Evolutionary conservation across 1,140 invertebrate species (phyloP).

Genomic region (Hycleus phaleratus): DNA sequence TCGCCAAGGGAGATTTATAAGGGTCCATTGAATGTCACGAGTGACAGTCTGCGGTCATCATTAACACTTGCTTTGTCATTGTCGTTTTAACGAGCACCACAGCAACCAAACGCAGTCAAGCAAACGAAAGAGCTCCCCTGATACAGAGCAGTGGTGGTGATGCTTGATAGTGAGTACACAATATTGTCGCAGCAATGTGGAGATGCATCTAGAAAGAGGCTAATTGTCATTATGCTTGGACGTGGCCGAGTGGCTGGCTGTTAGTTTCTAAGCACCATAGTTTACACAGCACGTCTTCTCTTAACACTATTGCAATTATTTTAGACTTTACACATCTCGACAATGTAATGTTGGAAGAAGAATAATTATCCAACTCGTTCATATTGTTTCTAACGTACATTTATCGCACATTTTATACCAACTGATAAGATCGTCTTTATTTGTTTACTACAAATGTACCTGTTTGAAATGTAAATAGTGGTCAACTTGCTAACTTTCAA

Average conservation of each 20-base stretch:
- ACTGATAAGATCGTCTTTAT: too few species aligned
- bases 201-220: background rate
- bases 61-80: background rate
- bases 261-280: background rate
- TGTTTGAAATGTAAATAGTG: too few species aligned
- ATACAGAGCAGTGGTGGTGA: too few species aligned
- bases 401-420: too few species aligned
- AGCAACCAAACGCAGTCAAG: too few species aligned
- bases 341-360: background rate
- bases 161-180: too few species aligned
- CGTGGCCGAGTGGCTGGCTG: background rate
- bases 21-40: background rate
- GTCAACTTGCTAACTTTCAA: background rate
- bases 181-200: background rate
- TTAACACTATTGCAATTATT: slow-evolving; percentile 13
- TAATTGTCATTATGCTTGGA: background rate
- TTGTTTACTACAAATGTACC: too few species aligned
- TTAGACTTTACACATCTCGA: slow-evolving; percentile 1
- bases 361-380: background rate
- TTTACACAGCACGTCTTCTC: slow-evolving; percentile 1
- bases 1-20: too few species aligned
- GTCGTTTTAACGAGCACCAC: background rate
- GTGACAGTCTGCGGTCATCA: background rate
- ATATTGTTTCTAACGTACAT: too few species aligned
- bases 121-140: too few species aligned